Evolutionary conservation across 2,113 vertebrate species (phyloP).

Genomic region (Perca fluviatilis): DNA sequence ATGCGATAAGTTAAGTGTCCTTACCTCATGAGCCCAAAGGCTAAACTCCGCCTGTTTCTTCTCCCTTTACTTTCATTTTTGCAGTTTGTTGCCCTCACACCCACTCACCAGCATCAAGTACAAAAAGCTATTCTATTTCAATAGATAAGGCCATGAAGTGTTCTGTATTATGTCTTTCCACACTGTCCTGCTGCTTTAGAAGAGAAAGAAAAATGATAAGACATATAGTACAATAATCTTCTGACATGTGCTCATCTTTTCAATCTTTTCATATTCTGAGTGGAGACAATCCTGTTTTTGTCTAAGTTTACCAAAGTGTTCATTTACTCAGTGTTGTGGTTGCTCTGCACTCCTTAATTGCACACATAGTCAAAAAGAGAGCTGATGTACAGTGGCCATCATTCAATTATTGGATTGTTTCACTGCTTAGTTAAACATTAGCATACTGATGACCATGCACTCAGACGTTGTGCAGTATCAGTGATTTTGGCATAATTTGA

Average conservation of each 20-base stretch:
- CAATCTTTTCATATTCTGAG: slow-evolving; percentile 48
- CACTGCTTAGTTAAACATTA: slow-evolving; percentile 60
- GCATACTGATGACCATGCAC: slow-evolving; percentile 70
- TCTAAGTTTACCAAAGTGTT: slow-evolving; percentile 78
- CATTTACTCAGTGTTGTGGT: slow-evolving; percentile 59
- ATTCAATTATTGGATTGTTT: slow-evolving; percentile 77
- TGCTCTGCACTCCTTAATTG: slow-evolving; percentile 66
- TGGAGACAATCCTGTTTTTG: slow-evolving; percentile 67
- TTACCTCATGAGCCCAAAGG: slow-evolving; percentile 83
- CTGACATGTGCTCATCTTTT: slow-evolving; percentile 54
- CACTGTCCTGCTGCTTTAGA: slow-evolving; percentile 66
- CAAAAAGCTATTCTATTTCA: slow-evolving; percentile 66
- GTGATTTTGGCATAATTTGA: slow-evolving; percentile 57
- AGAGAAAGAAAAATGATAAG: slow-evolving; percentile 36
- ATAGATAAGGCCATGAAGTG: slow-evolving; percentile 60
- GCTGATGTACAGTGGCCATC: slow-evolving; percentile 65
- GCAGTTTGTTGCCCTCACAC: slow-evolving; percentile 74
- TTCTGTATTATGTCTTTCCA: slow-evolving; percentile 63
- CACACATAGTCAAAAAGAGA: slow-evolving; percentile 65
- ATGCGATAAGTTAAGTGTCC: slow-evolving; percentile 88
- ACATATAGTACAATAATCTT: slow-evolving; percentile 46
- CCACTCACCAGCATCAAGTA: slow-evolving; percentile 75
- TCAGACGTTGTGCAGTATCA: slow-evolving; percentile 51
- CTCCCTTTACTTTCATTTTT: slow-evolving; percentile 72
- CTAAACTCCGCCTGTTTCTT: slow-evolving; percentile 73